Evolutionary conservation across 2,797 vertebrate genomes (phyloP).

Genomic region (Sebastolobus altivelis): DNA sequence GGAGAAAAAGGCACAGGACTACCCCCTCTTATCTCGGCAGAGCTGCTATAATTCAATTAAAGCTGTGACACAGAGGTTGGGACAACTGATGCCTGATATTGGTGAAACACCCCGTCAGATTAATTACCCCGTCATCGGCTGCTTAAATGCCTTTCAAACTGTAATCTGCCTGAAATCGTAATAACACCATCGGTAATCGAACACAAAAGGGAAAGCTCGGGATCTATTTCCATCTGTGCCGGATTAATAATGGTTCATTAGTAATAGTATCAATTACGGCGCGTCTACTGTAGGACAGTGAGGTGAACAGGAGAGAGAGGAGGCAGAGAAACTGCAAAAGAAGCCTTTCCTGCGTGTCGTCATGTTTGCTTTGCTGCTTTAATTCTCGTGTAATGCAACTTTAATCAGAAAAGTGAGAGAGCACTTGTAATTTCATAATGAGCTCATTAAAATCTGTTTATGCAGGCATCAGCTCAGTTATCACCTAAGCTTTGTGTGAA

Average conservation of each 20-base stretch:
- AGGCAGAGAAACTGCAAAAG: neutral
- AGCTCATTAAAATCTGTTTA: constrained; percentile 58
- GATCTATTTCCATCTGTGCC: constrained; percentile 61
- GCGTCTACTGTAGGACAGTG: constrained; percentile 40
- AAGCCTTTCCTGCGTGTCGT: constrained; percentile 15
- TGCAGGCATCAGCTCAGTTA: constrained; percentile 17
- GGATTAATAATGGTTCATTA: constrained; percentile 76
- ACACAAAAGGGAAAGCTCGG: constrained; percentile 63
- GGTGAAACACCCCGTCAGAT: constrained; percentile 61
- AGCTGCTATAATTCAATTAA: constrained; percentile 77
- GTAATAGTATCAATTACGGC: constrained; percentile 58
- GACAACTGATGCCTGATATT: constrained; percentile 68
- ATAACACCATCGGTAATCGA: constrained; percentile 69
- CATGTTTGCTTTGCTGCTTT: constrained; percentile 34
- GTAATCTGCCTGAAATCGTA: constrained; percentile 77
- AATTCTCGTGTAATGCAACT: constrained; percentile 56
- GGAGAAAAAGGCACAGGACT: constrained; percentile 15
- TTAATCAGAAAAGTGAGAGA: constrained; percentile 68
- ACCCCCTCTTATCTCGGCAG: constrained; percentile 46
- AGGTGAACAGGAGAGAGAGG: constrained; percentile 26
- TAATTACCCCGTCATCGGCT: constrained; percentile 70
- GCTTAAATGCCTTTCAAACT: constrained; percentile 65
- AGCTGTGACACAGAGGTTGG: constrained; percentile 71
- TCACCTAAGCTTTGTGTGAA: constrained; percentile 2
- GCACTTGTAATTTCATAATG: constrained; percentile 47